These are phyloP conservation scores for Holothuria scabra DNA, from an alignment of 53 echinoderm and acorn worm genomes.

Conservation along the genomic window DNA sequence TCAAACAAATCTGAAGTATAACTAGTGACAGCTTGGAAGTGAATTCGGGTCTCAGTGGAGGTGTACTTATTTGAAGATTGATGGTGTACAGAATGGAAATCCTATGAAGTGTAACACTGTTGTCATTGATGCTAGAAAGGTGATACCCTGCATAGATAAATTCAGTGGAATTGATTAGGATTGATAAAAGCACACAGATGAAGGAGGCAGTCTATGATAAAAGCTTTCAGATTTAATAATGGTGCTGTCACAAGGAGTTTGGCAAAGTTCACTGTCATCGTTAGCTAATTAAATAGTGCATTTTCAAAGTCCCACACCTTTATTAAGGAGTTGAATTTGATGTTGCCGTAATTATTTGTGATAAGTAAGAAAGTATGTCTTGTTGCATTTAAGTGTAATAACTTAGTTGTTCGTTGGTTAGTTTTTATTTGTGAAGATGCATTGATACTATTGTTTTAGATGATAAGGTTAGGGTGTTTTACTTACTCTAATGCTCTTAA, in stretches of 20 bases:
- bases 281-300: constrained; percentile 21
- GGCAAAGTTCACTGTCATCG: constrained; percentile 11
- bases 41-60: constrained; percentile 26
- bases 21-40: constrained; percentile 37
- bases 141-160: constrained; percentile 22
- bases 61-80: constrained; percentile 36
- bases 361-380: too few species aligned
- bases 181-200: not conserved
- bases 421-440: too few species aligned
- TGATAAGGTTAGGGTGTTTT: too few species aligned
- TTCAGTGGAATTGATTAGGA: constrained; percentile 31
- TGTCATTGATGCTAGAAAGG: constrained; percentile 35
- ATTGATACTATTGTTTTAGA: too few species aligned
- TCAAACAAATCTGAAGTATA: constrained; percentile 28
- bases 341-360: too few species aligned
- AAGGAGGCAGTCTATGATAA: constrained; percentile 4
- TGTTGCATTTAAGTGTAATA: too few species aligned
- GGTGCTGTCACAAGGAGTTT: not conserved
- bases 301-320: constrained; percentile 37
- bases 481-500: too few species aligned
- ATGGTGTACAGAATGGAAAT: constrained; percentile 8
- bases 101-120: constrained; percentile 29
- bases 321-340: constrained; percentile 38
- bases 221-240: constrained; percentile 46
- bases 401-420: too few species aligned